Evolutionary conservation across 2,888 invertebrate species (phyloP).

Genomic region (Chironomus tentans): DNA sequence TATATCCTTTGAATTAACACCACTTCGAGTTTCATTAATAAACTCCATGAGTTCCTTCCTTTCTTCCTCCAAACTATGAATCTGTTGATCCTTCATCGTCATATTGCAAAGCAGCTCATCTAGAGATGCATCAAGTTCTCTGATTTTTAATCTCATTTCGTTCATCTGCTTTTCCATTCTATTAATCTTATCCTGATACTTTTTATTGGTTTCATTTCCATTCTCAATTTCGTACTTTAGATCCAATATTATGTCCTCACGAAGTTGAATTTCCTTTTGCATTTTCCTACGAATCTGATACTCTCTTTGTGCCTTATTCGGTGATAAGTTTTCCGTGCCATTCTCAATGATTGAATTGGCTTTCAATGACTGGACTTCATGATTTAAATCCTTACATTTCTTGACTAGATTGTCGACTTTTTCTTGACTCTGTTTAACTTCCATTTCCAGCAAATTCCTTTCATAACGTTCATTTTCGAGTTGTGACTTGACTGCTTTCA

Average conservation of each 20-base stretch:
- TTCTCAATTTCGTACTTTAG: not conserved
- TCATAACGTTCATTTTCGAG: slow-evolving; percentile 39
- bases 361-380: not conserved
- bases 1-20: slow-evolving; percentile 30
- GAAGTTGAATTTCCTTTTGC: slow-evolving; percentile 11
- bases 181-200: not conserved
- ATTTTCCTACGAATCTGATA: slow-evolving; percentile 7
- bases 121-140: not conserved
- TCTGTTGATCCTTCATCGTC: slow-evolving; percentile 28
- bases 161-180: not conserved
- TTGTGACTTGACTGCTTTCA: slow-evolving; percentile 35
- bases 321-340: not conserved
- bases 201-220: not conserved
- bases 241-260: slow-evolving; percentile 3
- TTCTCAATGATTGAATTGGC: not conserved
- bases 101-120: not conserved
- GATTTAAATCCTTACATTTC: not conserved
- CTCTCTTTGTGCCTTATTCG: slow-evolving; percentile 3
- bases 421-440: slow-evolving; percentile 35
- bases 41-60: slow-evolving; percentile 35
- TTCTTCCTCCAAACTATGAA: slow-evolving; percentile 32
- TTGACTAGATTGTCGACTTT: slow-evolving; percentile 28
- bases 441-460: slow-evolving; percentile 35
- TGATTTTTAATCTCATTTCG: not conserved
- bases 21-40: slow-evolving; percentile 33